These are phyloP conservation scores for Arge pagana DNA, from an alignment of 2,888 invertebrate species.

Conservation along the genomic window DNA sequence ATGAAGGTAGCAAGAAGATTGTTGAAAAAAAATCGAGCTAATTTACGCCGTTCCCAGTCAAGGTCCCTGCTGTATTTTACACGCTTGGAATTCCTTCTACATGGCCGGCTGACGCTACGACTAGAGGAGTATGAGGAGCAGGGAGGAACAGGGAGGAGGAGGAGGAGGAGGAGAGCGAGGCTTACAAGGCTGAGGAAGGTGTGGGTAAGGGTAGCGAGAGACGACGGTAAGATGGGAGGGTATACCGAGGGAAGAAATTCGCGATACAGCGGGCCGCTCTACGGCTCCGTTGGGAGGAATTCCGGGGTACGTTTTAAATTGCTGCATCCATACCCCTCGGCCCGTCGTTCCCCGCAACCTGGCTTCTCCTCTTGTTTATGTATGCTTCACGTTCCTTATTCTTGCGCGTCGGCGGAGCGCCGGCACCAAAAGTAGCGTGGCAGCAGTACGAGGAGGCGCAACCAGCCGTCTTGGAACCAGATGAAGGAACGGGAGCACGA, in stretches of 20 bases:
- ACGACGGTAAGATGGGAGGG: slow-evolving; percentile 19
- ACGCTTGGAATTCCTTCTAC: slow-evolving; percentile 38
- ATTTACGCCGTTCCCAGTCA: too few relatives aligned
- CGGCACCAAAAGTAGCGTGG: background rate
- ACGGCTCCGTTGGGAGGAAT: slow-evolving; percentile 58
- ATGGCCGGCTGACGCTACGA: background rate
- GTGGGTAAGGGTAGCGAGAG: background rate
- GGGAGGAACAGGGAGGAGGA: slow-evolving; percentile 25
- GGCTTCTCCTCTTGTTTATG: slow-evolving; percentile 57
- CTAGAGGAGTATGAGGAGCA: background rate
- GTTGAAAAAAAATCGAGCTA: slow-evolving; percentile 8
- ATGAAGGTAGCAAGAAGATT: too few relatives aligned
- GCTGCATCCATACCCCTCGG: slow-evolving; percentile 51
- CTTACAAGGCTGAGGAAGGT: too few relatives aligned
- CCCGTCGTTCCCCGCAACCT: slow-evolving; percentile 20
- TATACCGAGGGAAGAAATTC: slow-evolving; percentile 52
- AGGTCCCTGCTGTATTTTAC: slow-evolving; percentile 38
- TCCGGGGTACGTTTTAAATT: slow-evolving; percentile 60
- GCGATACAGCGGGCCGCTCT: slow-evolving; percentile 57
- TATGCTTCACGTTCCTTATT: slow-evolving; percentile 58
- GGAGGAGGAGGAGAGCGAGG: slow-evolving; percentile 21
- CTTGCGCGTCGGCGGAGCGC: slow-evolving; percentile 52
- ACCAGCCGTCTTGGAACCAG: slow-evolving; percentile 5
- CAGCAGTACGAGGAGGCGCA: background rate
- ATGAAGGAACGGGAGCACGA: slow-evolving; percentile 1